These are phyloP conservation scores for Drymonia ruficornis DNA, from an alignment of 2,888 invertebrate species.

Conservation along the genomic window DNA sequence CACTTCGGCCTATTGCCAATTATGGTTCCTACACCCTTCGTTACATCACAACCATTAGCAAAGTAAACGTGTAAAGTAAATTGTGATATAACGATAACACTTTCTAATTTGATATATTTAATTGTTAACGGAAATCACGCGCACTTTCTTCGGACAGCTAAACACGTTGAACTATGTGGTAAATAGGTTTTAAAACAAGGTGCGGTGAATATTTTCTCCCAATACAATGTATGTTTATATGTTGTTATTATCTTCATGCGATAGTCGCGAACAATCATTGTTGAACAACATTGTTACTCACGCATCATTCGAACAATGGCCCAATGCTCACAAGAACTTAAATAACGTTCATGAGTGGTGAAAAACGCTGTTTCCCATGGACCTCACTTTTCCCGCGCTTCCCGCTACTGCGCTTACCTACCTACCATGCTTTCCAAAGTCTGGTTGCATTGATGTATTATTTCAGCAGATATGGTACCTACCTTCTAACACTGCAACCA, in stretches of 20 bases:
- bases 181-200: neutral
- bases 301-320: conserved; percentile 39
- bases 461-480: too few relatives aligned
- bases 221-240: conserved; percentile 1
- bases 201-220: neutral
- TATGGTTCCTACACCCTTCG: conserved; percentile 38
- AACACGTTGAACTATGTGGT: neutral
- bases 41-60: conserved; percentile 43
- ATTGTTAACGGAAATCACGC: conserved; percentile 34
- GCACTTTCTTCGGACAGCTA: conserved; percentile 21
- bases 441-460: too few relatives aligned
- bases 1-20: conserved; percentile 40
- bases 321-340: conserved; percentile 35
- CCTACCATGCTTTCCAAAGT: conserved; percentile 48
- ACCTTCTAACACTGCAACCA: too few relatives aligned
- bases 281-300: conserved; percentile 36
- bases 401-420: conserved; percentile 47
- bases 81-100: conserved; percentile 18
- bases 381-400: conserved; percentile 50
- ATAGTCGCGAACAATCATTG: conserved; percentile 28
- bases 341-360: conserved; percentile 33
- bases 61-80: conserved; percentile 16
- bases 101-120: conserved; percentile 44
- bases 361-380: conserved; percentile 46
- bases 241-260: conserved; percentile 24